Evolutionary conservation across 2,113 vertebrate genomes (phyloP), one percentile per base, ranked within the genome.

Genomic region (Actenoides hombroni): DNA sequence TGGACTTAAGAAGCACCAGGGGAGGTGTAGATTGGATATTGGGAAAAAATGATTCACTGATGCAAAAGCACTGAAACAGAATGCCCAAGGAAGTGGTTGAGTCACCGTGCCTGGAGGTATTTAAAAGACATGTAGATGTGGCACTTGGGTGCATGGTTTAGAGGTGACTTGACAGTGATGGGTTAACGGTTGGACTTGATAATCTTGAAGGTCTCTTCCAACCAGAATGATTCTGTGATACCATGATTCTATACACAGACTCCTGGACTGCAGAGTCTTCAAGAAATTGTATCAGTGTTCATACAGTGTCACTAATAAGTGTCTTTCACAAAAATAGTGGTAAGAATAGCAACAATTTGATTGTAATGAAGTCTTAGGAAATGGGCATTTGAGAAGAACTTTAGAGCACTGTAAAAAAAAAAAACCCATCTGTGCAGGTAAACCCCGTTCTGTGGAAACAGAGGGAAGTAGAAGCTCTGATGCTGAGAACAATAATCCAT

Each of bases 381-480:
- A 33, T 5, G 14, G 13, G 3, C 60, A 25, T 60, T 80, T 88
- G 35, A 57, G 63, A 91, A 82, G 14, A 40, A 46, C 16, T 94
- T 75, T 0, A 4, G 23, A 86, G 40, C 21, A 57, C 11, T 49
- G 17, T 37, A 12, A 68, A 69, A 81, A 71, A 64, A 64, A 42
- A 25, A 0, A 53, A 26, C 51, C 20, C 48, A 18, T 42, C 13
- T 59, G 17, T 81, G 26, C 6, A 56, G 73, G 23, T 54, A 15
- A 89, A 44, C 2, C 3, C 0, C 0, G 0, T 81, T 74, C n/a
- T 74, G 17, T 49, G 48, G 51, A 68, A 95, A 42, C 2, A 82
- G 39, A 80, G 6, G 12, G 26, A 73, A 69, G 15, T 15, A 69
- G 61, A 7, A 68, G 31, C 12, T 21, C 6, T 60, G 19, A 39